Evolutionary conservation across 2,797 vertebrate genomes (phyloP).

Genomic region (Lepilemur septentrionalis): DNA sequence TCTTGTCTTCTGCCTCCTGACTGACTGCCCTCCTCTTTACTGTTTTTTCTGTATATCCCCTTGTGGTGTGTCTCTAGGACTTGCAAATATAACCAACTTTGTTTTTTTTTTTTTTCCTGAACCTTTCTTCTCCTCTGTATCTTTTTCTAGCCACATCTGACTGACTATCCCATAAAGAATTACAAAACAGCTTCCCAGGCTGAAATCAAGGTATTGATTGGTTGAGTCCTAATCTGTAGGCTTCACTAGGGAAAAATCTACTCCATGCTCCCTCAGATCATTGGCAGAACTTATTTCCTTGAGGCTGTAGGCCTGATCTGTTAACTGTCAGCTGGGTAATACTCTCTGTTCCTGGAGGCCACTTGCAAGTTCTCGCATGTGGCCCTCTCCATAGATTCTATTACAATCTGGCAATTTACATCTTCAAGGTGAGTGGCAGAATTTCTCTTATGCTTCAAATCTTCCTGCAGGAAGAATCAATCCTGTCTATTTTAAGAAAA

Average conservation of each 20-base stretch:
- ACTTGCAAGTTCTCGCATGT: background rate
- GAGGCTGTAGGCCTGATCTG: background rate
- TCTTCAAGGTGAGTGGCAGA: background rate
- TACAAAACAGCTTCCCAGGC: background rate
- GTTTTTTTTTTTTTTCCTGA: background rate
- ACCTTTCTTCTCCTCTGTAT: background rate
- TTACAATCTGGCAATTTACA: background rate
- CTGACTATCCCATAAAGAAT: background rate
- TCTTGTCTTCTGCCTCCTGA: background rate
- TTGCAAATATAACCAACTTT: background rate
- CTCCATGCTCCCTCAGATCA: background rate
- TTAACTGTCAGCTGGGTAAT: background rate
- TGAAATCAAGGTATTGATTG: background rate
- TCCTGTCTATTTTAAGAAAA: background rate
- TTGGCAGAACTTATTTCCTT: background rate
- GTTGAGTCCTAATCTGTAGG: background rate
- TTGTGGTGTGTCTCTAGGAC: background rate
- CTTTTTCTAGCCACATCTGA: background rate
- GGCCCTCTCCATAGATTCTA: background rate
- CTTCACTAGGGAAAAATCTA: background rate
- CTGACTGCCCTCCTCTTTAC: no score
- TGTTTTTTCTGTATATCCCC: no score
- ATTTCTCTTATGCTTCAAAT: background rate
- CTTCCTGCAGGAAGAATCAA: background rate
- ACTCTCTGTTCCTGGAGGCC: background rate